Evolutionary conservation across 2,888 invertebrate species (phyloP).

Genomic region (Pseudococcus longispinus): DNA sequence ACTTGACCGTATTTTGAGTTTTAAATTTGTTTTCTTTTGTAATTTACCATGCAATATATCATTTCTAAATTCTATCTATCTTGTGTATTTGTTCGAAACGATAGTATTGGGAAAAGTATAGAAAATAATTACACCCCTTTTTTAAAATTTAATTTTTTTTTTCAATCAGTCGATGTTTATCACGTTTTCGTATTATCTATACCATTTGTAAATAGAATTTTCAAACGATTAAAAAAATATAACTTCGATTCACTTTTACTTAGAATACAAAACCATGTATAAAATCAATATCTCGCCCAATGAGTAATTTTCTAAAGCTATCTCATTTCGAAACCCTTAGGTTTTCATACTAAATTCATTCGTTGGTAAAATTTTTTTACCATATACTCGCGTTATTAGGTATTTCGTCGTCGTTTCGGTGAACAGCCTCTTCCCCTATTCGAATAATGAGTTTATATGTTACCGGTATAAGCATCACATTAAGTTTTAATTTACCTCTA

Average conservation of each 20-base stretch:
- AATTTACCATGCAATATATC: conserved; percentile 35
- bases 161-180: background rate
- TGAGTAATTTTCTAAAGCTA: background rate
- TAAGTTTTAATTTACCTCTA: background rate
- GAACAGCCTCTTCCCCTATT: background rate
- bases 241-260: background rate
- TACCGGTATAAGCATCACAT: conserved; percentile 9
- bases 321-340: background rate
- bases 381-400: background rate
- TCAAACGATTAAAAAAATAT: background rate
- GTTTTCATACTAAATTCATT: background rate
- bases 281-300: background rate
- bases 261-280: background rate
- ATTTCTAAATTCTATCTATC: conserved; percentile 34
- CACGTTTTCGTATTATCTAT: background rate
- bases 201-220: background rate
- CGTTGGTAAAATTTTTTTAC: background rate
- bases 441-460: background rate
- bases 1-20: conserved; percentile 30
- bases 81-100: background rate
- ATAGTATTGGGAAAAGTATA: background rate
- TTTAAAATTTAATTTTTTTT: background rate
- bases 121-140: background rate
- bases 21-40: conserved; percentile 34
- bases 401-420: background rate